These are phyloP conservation scores for Pristionchus japonicus DNA, from an alignment of 2,888 invertebrate genomes.

Conservation along the genomic window DNA sequence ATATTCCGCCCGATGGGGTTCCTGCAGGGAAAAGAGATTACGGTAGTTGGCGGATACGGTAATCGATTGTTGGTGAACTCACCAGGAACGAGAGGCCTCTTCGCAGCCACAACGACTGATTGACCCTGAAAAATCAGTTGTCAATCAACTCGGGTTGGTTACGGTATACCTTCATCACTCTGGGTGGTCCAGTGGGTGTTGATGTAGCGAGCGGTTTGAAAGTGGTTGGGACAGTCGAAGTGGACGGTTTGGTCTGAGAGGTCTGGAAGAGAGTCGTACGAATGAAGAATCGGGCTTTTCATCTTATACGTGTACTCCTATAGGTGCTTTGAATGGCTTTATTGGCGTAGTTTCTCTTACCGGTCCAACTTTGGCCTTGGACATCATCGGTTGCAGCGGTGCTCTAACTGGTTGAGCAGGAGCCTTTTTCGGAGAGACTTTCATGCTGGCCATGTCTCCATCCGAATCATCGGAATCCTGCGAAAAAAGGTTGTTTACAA, in stretches of 20 bases:
- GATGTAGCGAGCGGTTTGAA: background rate
- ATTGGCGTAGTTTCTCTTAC: background rate
- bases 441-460: background rate
- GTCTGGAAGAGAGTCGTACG: background rate
- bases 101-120: background rate
- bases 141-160: background rate
- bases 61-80: background rate
- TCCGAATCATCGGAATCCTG: background rate
- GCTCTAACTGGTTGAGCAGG: background rate
- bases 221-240: background rate
- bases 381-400: background rate
- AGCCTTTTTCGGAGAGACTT: background rate
- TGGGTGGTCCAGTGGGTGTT: too few relatives aligned
- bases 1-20: background rate
- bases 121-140: background rate
- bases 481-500: background rate
- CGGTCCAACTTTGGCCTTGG: background rate
- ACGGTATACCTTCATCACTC: background rate
- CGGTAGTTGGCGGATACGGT: background rate
- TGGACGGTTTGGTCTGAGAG: background rate
- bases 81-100: background rate
- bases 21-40: background rate
- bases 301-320: too few relatives aligned
- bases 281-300: too few relatives aligned
- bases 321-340: too few relatives aligned